Evolutionary conservation across 2,113 vertebrate species (phyloP), one percentile per base, ranked within the genome.

Genomic region (Vireo altiloquus): DNA sequence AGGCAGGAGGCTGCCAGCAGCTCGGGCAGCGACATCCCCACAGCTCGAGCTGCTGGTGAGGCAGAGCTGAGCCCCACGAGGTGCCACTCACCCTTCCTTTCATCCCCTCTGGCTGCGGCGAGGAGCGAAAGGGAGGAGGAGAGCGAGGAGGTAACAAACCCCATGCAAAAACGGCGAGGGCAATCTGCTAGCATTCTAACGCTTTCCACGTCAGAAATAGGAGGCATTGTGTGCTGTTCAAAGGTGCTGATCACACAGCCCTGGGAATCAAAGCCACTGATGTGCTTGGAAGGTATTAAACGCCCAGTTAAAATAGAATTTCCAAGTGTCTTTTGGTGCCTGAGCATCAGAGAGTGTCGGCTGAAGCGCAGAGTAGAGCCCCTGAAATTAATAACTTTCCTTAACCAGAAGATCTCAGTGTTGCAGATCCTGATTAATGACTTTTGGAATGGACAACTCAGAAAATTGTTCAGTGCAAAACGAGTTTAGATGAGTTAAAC

Each of bases 241-340:
- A 94, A 94, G 92, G 92, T 90, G 85, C 79, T 89, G 90, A 94
- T 94, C 79, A 83, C 88, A 94, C 69, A 76, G 76, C 61, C 59
- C 60, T 30, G 72, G 39, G 53, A 93, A 87, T 87, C 89, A 81
- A 91, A 94, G 87, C 22, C 83, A 17, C 57, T 68, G 83, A 81
- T 37, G 25, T 11, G 13, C 74, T 42, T 49, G 49, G 75, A 94
- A 94, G 77, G 40, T 17, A 60, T 89, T 71, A 59, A 83, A 75
- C 81, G 78, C 72, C 47, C 69, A 20, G 69, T 11, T 69, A 54
- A 71, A 94, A 80, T 1, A 17, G 56, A 63, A 57, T 68, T 92
- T 68, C 81, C 69, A 46, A 68, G 72, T 11, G 19, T 31, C 79
- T 49, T 63, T 71, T 74, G 46, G 25, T 74, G 66, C 31, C 75